Evolutionary conservation across 1,140 invertebrate species (phyloP), one percentile per base, ranked within the genome.

Genomic region (Drosophila kurseongensis): DNA sequence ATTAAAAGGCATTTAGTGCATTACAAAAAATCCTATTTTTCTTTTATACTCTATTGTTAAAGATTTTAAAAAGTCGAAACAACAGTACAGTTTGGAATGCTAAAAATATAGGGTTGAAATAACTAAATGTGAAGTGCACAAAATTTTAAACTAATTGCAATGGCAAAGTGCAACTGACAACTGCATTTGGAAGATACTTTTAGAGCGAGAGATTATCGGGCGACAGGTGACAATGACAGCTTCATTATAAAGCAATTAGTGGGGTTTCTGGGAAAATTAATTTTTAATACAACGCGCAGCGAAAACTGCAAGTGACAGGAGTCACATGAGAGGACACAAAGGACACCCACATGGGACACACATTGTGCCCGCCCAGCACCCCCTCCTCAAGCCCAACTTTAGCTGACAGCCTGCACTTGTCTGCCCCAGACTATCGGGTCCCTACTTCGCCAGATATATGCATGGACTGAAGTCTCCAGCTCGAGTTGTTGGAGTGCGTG

Each of bases 221-320:
- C 74, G 84, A 89, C 84, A 89, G 85, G 77, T 89, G 85, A 89
- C 84, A 89, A 71, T 80, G 85, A 89, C 85, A 90, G 84, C 84
- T 89, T 89, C 80, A 89, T 89, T 90, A 89, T 84, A 84, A 84
- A 80, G 84, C 84, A 90, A 89, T 89, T 89, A 89, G 65, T 80
- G 69, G 58, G 75, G 42, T 51, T 58, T 61, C 42, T 61, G 38
- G 56, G 40, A 52, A 88, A 82, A 88, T 85, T 85, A 88, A 85
- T 85, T 85, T 85, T 85, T 85, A 85, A 85, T 85, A 82, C 67
- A 36, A 13, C 65, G 68, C 69, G 73, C 69, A 55, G 62, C 57
- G 65, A 82, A 85, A 85, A 85, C 65, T 88, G 82, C 57, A 85
- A 88, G 69, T 85, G 82, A 88, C 82, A 85, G 82, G 82, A 85